Base-by-base conservation (phyloP, 1,140 invertebrate genomes). In the Mesaphorura yosii region DNA sequence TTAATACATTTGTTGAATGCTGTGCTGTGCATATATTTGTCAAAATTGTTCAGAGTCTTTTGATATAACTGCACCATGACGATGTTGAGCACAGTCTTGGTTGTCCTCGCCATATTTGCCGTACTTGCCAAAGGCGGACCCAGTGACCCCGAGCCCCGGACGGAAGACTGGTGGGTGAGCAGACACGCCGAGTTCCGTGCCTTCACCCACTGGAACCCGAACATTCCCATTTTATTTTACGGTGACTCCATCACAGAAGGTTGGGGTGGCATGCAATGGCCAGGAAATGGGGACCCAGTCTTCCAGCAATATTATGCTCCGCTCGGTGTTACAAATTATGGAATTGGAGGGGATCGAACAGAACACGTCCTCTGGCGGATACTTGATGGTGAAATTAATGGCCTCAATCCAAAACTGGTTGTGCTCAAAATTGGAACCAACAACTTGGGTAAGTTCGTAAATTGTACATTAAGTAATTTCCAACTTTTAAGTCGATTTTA, bases 351-450 rank as follows among this genome's bases (percentile, higher is more conserved):
- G 15, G 77, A 79, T 64, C 67, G 72, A 53, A 78, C 76, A 1
- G 70, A 77, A 60, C 67, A 79, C 67, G 66, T 78, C 14, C 62
- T 79, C 7, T 79, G 76, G 76, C 64, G 77, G 49, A 65, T 78
- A 15, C 56, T 66, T 26, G 75, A 79, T 67, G 76, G 77, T 54
- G 77, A 78, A 65, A 55, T 79, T 34, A 75, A 79, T 27, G 64
- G 66, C 19, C 41, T 58, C 37, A 19, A 40, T 3, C 76, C 77
- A 3, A 78, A 79, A 27, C 14, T 60, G 1, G 27, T 54, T 39
- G 57, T 62, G 2, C 12, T 59, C 4, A 56, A 56, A 34, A 57
- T 62, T 15, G 60, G 57, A 10, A 50, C 51, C 2, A 58, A 61
- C 22, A 58, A 54, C 31, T 12, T 39, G 1, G 53, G 47, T n/a